Evolutionary conservation across 2,113 vertebrate species (phyloP), one percentile per base, ranked within the genome.

Genomic region (Cebus imitator): DNA sequence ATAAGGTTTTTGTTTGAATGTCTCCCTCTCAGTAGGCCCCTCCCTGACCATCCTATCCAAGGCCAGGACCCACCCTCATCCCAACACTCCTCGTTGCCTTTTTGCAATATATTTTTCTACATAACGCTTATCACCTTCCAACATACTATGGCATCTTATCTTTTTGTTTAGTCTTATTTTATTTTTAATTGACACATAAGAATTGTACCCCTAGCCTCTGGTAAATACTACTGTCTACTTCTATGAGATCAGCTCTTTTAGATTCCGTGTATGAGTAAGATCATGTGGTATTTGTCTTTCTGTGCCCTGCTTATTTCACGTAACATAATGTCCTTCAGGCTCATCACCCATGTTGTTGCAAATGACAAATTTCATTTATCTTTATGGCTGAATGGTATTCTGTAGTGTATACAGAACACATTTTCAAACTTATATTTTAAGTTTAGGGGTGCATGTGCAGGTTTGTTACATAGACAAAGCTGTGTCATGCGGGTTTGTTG

Each of bases 71-170:
- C 13, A 8, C 13, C 43, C 48, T 64, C 75, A 17, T 10, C 23
- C 35, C 10, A 25, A 5, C 9, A 4, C 16, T 12, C 16, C 5
- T 21, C 12, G 17, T 20, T 4, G 12, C 50, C 43, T n/a, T 45
- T 7, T 13, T 25, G 50, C 75, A 32, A 0, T 23, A 18, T 30
- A 30, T 43, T 48, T 27, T 87, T 48, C 45, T 30, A 25, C 7
- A 2, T 0, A 18, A 23, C 25, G 4, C 20, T 0, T 6, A 0
- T 11, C 55, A 10, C 45, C n/a, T 21, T 17, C 9, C 12, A 18
- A 37, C 23, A 11, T 13, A 23, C 25, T 9, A 32, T 48, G 45
- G 9, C 27, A 27, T 48, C 9, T 23, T 37, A 27, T 48, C 9
- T 23, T 37, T 13, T 82, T 6, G 43, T 45, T 16, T 30, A 45